phyloP scores from a whole-genome alignment of 2,888 invertebrate genomes.

The Lepidonotus clava region DNA sequence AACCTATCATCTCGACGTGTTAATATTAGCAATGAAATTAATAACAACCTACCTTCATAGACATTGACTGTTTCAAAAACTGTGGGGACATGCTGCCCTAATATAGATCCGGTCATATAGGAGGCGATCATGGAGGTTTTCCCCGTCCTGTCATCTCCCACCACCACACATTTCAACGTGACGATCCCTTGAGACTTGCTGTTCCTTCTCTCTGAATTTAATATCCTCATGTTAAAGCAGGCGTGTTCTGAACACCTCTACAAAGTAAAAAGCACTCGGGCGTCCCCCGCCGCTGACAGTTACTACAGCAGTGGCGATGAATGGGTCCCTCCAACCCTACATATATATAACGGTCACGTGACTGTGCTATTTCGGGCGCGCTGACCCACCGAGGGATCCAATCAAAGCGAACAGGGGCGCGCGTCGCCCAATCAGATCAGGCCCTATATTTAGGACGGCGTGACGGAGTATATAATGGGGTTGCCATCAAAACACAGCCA shows the following conservation, averaged over 20 bases:
- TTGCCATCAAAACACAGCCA: background rate
- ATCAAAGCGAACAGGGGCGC: background rate
- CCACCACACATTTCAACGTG: constrained; percentile 22
- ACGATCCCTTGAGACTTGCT: background rate
- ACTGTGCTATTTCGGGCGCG: background rate
- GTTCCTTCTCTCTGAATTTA: background rate
- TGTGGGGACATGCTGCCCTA: constrained; percentile 42
- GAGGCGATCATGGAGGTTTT: constrained; percentile 36
- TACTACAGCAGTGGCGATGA: constrained; percentile 1
- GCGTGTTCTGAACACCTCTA: too few relatives aligned
- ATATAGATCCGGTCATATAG: constrained; percentile 26
- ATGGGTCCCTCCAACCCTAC: background rate
- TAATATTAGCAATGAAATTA: too few relatives aligned
- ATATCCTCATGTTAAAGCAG: background rate
- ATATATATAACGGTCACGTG: background rate
- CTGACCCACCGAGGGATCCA: background rate
- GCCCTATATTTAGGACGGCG: background rate
- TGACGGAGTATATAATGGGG: background rate
- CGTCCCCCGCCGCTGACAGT: background rate
- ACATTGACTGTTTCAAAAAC: constrained; percentile 23
- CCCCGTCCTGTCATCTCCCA: constrained; percentile 28
- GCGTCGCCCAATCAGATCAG: background rate
- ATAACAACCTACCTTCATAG: constrained; percentile 7
- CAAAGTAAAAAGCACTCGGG: background rate
- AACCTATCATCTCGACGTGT: too few relatives aligned